These are phyloP conservation scores for Rafetus swinhoei DNA, from an alignment of 2,113 vertebrate genomes.

Conservation along the genomic window DNA sequence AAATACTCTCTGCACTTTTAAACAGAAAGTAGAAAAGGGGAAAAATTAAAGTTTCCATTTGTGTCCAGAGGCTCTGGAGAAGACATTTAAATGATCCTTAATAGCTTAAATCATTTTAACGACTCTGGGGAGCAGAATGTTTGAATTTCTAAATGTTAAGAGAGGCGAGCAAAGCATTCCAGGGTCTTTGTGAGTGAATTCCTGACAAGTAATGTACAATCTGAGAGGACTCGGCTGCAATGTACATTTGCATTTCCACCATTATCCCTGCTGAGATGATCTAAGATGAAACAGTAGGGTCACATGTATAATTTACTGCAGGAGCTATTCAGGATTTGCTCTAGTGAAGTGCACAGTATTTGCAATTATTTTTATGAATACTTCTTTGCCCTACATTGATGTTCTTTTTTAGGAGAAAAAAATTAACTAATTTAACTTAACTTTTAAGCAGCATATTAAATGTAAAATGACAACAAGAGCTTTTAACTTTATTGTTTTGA, in stretches of 20 bases:
- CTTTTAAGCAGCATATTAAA: slow-evolving; percentile 39
- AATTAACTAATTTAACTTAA: slow-evolving; percentile 17
- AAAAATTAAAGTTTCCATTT: neutral
- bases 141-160: slow-evolving; percentile 27
- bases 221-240: slow-evolving; percentile 45
- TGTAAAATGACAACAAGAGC: neutral
- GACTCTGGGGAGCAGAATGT: slow-evolving; percentile 29
- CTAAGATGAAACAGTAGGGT: slow-evolving; percentile 66
- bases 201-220: slow-evolving; percentile 50
- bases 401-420: neutral
- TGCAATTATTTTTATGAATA: slow-evolving; percentile 56
- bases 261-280: slow-evolving; percentile 64
- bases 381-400: slow-evolving; percentile 48
- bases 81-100: neutral
- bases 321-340: slow-evolving; percentile 43
- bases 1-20: neutral
- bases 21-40: neutral
- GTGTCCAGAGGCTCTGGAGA: neutral
- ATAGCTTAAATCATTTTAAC: slow-evolving; percentile 4
- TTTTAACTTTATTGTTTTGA: neutral
- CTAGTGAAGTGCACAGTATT: slow-evolving; percentile 19
- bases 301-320: slow-evolving; percentile 47
- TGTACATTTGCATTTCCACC: slow-evolving; percentile 70
- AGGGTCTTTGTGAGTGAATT: slow-evolving; percentile 10
- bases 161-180: slow-evolving; percentile 31